Percentiles rank a stretch among this genome's conserved stretches.
phyloP scores from a whole-genome alignment of 2,113 vertebrate species.

The Psephotus haematonotus region DNA sequence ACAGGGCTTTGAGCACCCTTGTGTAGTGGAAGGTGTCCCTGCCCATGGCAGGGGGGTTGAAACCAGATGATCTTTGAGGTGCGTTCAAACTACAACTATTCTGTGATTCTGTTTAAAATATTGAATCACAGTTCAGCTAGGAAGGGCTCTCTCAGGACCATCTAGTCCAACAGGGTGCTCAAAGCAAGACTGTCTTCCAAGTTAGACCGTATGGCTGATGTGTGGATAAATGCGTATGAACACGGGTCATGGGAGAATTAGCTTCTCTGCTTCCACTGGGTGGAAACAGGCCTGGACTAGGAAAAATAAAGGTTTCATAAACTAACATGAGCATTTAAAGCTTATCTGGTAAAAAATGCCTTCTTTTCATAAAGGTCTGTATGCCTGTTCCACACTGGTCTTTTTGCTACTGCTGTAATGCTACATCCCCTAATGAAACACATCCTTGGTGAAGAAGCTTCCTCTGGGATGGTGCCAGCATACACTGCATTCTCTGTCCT shows the following conservation, averaged over 20 bases:
- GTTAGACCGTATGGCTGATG: background rate
- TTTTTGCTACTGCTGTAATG: background rate
- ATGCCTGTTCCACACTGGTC: fast-evolving
- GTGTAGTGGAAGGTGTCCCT: too few relatives aligned
- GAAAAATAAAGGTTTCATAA: background rate
- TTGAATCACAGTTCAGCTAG: background rate
- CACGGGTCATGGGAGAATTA: background rate
- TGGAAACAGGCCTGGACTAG: background rate
- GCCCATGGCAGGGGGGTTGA: background rate
- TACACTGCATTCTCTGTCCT: background rate
- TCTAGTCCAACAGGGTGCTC: background rate
- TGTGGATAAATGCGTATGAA: background rate
- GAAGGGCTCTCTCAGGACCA: background rate
- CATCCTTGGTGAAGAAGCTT: constrained; percentile 7
- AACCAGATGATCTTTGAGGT: background rate
- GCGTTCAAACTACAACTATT: background rate
- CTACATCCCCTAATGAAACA: constrained; percentile 10
- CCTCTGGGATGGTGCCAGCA: constrained; percentile 39
- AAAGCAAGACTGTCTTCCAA: background rate
- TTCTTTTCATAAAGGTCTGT: background rate
- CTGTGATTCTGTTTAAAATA: background rate
- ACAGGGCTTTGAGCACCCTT: too few relatives aligned
- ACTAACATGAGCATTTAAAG: background rate
- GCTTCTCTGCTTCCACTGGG: too few relatives aligned
- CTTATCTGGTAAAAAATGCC: background rate